Percentiles rank a stretch among this genome's conserved stretches.
Conservation (phyloP, 2,888 invertebrate genomes). For the Endotricha flammealis region DNA sequence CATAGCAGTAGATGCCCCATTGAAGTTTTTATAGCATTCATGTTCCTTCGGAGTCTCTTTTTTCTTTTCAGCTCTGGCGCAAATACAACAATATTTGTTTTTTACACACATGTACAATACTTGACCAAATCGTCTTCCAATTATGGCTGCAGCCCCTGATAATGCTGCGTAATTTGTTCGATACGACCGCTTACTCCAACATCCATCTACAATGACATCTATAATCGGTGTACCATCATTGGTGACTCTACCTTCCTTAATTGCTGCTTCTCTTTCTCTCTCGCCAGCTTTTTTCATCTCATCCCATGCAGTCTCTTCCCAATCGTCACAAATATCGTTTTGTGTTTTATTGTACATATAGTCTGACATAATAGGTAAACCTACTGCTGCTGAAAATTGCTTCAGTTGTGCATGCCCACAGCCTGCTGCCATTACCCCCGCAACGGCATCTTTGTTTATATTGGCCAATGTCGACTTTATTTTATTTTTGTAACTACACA, state of each 20-base stretch:
- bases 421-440: constrained; percentile 11
- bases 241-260: constrained; percentile 17
- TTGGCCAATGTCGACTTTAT: constrained; percentile 2
- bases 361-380: constrained; percentile 8
- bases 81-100: constrained; percentile 22
- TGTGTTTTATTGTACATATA: constrained; percentile 7
- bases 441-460: constrained; percentile 10
- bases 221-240: constrained; percentile 20
- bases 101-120: constrained; percentile 18
- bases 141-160: constrained; percentile 21
- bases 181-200: constrained; percentile 21
- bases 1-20: constrained; percentile 20
- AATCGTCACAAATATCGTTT: constrained; percentile 14
- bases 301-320: constrained; percentile 19
- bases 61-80: constrained; percentile 21
- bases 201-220: constrained; percentile 21
- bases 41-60: too few relatives aligned
- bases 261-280: constrained; percentile 19
- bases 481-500: constrained; percentile 6
- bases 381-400: constrained; percentile 12
- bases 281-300: constrained; percentile 19
- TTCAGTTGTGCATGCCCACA: constrained; percentile 12
- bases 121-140: constrained; percentile 19
- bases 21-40: constrained; percentile 21
- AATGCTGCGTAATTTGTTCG: constrained; percentile 19